A percentile compares a stretch with the other conserved stretches of the same genome.
Conservation (phyloP, 2,113 vertebrate species). For the Phaethon lepturus region DNA sequence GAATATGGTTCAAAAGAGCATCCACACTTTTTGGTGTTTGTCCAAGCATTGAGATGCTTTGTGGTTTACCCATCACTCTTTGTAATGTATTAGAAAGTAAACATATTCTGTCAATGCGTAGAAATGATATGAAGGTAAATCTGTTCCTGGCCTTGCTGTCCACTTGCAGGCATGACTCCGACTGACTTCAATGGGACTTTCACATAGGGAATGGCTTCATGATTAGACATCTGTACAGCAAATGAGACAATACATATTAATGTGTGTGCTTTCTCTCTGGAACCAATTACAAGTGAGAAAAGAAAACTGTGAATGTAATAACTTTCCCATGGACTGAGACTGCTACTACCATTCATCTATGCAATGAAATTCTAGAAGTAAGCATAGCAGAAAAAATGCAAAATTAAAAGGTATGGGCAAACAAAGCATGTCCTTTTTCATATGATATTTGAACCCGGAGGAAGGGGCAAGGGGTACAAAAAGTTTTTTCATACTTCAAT, state of each 20-base stretch:
- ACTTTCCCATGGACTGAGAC: conserved; percentile 25
- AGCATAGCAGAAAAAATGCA: neutral
- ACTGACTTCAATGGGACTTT: neutral
- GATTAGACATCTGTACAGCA: neutral
- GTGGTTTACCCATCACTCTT: conserved; percentile 22
- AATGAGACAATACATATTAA: neutral
- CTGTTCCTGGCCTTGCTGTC: neutral
- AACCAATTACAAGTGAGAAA: conserved; percentile 60
- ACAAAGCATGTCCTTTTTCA: neutral
- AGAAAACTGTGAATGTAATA: conserved; percentile 46
- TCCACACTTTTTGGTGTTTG: conserved; percentile 15
- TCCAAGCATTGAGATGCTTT: conserved; percentile 11
- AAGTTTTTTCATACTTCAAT: neutral
- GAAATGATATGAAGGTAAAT: neutral
- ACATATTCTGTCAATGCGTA: neutral
- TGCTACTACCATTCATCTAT: neutral
- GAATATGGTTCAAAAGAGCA: conserved; percentile 46
- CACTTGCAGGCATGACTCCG: neutral
- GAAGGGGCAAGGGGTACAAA: neutral
- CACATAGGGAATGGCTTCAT: neutral
- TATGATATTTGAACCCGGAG: neutral
- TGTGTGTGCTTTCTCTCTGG: conserved; percentile 37
- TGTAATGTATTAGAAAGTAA: conserved; percentile 37
- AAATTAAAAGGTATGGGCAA: neutral
- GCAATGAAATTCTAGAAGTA: neutral